phyloP scores from a whole-genome alignment of 2,888 invertebrate species.

The Drosophila subquinaria region DNA sequence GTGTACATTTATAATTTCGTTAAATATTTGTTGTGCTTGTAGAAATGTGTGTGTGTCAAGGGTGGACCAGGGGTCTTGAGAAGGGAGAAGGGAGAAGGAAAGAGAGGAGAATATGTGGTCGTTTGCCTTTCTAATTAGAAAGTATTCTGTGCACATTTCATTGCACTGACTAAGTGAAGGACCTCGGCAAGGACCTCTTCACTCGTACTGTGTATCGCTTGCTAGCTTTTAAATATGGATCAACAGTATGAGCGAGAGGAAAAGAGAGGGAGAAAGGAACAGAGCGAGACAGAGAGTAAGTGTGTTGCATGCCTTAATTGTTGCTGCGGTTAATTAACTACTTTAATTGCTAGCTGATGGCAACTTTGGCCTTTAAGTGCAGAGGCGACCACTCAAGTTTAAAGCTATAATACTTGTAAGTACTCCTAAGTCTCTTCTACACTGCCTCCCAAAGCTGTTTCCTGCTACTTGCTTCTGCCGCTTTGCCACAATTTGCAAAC shows the following conservation, averaged over 20 bases:
- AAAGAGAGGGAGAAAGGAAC: neutral
- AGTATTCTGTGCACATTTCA: slow-evolving; percentile 53
- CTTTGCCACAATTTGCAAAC: slow-evolving; percentile 7
- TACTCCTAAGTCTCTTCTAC: slow-evolving; percentile 14
- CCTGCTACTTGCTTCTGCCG: neutral
- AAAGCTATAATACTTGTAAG: slow-evolving; percentile 17
- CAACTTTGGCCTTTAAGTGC: slow-evolving; percentile 26
- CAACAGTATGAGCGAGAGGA: neutral
- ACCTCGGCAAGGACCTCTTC: slow-evolving; percentile 30
- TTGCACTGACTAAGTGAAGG: slow-evolving; percentile 46
- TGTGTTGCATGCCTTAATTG: slow-evolving; percentile 32
- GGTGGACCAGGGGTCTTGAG: neutral
- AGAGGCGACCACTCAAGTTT: slow-evolving; percentile 21
- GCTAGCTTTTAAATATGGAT: slow-evolving; percentile 20
- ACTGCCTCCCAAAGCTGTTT: neutral
- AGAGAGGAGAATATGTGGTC: slow-evolving; percentile 9
- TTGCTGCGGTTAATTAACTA: slow-evolving; percentile 55
- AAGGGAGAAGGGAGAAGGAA: neutral
- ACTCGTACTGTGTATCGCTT: slow-evolving; percentile 18
- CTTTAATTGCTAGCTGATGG: slow-evolving; percentile 44
- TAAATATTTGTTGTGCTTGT: slow-evolving; percentile 64
- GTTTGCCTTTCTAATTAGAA: slow-evolving; percentile 60
- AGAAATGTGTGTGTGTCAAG: slow-evolving; percentile 14
- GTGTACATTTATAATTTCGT: slow-evolving; percentile 71
- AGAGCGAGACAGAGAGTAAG: neutral